These are phyloP conservation scores for Euplagia quadripunctaria DNA, from an alignment of 2,888 invertebrate genomes.

Conservation along the genomic window DNA sequence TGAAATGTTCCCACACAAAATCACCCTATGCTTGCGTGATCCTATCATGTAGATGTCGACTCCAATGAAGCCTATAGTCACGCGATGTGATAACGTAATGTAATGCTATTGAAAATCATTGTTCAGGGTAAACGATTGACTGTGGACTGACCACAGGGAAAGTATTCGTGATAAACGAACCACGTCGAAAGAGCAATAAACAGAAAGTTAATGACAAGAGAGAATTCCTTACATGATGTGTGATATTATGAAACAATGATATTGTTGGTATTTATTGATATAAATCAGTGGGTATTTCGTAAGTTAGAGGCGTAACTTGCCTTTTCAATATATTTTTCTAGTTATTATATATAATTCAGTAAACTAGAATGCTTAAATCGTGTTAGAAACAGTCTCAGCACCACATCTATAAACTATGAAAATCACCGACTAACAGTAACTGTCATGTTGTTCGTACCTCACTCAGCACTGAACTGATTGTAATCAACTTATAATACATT, in stretches of 20 bases:
- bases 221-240: conserved; percentile 1
- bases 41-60: conserved; percentile 33
- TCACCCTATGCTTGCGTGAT: conserved; percentile 43
- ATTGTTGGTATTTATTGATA: neutral
- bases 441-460: too few relatives aligned
- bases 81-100: conserved; percentile 50
- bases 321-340: too few relatives aligned
- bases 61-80: conserved; percentile 44
- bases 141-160: conserved; percentile 34
- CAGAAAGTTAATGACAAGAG: conserved; percentile 1
- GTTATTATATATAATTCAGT: too few relatives aligned
- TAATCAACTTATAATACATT: too few relatives aligned
- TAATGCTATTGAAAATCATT: conserved; percentile 49
- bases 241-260: neutral
- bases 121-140: conserved; percentile 45
- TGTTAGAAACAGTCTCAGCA: too few relatives aligned
- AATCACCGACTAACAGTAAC: too few relatives aligned
- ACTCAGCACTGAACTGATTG: too few relatives aligned
- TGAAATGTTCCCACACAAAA: conserved; percentile 39
- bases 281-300: neutral
- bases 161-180: conserved; percentile 16
- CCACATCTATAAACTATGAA: too few relatives aligned
- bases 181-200: conserved; percentile 15
- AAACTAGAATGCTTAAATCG: too few relatives aligned
- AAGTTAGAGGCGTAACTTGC: neutral